Conservation (phyloP, 1,140 invertebrate species). For the Oryzaephilus surinamensis region DNA sequence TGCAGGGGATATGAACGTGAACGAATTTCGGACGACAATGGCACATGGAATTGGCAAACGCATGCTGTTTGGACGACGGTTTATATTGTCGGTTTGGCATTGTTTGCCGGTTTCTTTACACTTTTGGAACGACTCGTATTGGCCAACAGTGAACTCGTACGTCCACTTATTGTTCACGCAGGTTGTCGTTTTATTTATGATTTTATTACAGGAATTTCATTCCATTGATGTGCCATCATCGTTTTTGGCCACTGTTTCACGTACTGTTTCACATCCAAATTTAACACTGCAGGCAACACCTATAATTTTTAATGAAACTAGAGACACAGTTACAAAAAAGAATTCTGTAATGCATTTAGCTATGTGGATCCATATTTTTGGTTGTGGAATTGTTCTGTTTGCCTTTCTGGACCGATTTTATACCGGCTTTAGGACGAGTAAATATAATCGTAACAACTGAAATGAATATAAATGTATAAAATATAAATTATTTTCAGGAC, state of each 20-base stretch:
- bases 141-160: constrained; percentile 1
- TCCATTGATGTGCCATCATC: too few relatives aligned
- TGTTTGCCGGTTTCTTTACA: constrained; percentile 44
- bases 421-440: constrained; percentile 41
- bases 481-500: constrained; percentile 19
- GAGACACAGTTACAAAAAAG: constrained; percentile 8
- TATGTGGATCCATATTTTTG: constrained; percentile 40
- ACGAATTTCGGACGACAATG: constrained; percentile 36
- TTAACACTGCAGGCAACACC: too few relatives aligned
- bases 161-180: too few relatives aligned
- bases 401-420: constrained; percentile 39
- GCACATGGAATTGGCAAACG: constrained; percentile 39
- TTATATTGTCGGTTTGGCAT: constrained; percentile 42
- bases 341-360: constrained; percentile 30
- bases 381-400: constrained; percentile 35
- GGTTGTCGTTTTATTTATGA: too few relatives aligned
- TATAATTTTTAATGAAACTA: too few relatives aligned
- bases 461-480: neutral
- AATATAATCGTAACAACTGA: constrained; percentile 7
- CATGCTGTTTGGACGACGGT: constrained; percentile 45
- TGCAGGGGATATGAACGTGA: constrained; percentile 42
- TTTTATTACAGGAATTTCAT: too few relatives aligned
- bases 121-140: constrained; percentile 36
- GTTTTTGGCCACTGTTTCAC: constrained; percentile 42
- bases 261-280: constrained; percentile 19